Evolutionary conservation across 2,888 invertebrate genomes (phyloP).

Genomic region (Petrolisthes manimaculis): DNA sequence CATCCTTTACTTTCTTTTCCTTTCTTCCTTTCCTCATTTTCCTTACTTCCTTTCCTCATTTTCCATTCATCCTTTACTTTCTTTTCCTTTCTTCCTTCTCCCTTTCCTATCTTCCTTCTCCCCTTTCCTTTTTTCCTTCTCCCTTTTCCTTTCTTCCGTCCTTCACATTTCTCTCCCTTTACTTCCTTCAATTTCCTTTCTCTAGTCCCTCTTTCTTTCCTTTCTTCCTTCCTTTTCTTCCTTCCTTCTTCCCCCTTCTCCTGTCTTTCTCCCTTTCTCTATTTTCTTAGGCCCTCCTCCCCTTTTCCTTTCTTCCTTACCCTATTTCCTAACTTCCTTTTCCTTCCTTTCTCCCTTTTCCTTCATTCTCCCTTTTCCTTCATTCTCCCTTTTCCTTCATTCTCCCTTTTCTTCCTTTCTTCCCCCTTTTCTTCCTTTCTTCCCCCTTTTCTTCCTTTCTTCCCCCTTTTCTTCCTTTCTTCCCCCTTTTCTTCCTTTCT

Average conservation of each 20-base stretch:
- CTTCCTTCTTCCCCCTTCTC: no score
- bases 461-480: background rate
- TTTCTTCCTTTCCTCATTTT: background rate
- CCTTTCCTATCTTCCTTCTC: background rate
- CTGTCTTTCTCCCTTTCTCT: no score
- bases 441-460: background rate
- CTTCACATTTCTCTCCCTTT: no score
- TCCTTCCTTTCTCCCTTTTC: no score
- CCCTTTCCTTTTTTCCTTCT: background rate
- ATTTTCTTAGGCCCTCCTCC: no score
- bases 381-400: background rate
- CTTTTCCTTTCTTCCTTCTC: background rate
- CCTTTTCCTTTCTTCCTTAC: no score
- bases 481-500: background rate
- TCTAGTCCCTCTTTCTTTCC: no score
- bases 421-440: background rate
- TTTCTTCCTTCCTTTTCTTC: no score
- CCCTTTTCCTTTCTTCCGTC: background rate
- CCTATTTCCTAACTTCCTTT: no score
- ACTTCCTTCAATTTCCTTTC: no score
- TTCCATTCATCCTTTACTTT: background rate
- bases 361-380: no score
- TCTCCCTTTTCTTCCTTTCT: background rate
- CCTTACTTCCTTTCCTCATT: background rate
- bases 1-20: background rate